Conservation (phyloP, 1,140 invertebrate species). For the Plectrocnemia conspersa region DNA sequence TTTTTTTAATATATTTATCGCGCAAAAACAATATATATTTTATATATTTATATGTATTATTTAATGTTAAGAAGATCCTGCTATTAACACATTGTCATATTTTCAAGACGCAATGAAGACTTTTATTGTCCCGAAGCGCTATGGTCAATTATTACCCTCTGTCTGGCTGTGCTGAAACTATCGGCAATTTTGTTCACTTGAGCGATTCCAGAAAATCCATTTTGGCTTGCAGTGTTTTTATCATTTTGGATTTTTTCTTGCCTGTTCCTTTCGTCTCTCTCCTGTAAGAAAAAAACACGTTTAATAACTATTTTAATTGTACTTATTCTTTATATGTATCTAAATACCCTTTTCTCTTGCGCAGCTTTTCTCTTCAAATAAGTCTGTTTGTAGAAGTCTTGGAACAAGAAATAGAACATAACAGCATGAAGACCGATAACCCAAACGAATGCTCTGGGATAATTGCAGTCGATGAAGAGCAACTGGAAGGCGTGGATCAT, state of each 20-base stretch:
- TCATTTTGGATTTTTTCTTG: background rate
- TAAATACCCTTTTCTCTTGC: conserved; percentile 37
- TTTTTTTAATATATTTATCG: too few species aligned
- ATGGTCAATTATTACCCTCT: conserved; percentile 33
- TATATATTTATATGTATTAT: too few species aligned
- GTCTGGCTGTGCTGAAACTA: conserved; percentile 16
- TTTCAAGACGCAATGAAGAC: too few species aligned
- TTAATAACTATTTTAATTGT: background rate
- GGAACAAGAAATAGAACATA: conserved; percentile 76
- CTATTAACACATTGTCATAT: too few species aligned
- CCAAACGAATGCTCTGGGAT: conserved; percentile 70
- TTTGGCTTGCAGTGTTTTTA: conserved; percentile 1
- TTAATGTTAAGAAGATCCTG: too few species aligned
- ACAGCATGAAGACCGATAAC: conserved; percentile 69
- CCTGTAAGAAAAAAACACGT: conserved; percentile 13
- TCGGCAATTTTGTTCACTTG: conserved; percentile 24
- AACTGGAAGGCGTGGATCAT: conserved; percentile 79
- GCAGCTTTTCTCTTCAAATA: conserved; percentile 50
- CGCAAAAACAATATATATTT: too few species aligned
- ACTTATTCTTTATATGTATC: background rate
- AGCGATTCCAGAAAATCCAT: conserved; percentile 6
- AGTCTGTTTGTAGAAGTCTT: conserved; percentile 68
- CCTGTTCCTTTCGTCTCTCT: conserved; percentile 4
- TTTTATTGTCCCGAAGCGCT: conserved; percentile 18
- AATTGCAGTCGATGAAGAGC: conserved; percentile 80